phyloP scores from a whole-genome alignment of 2,797 vertebrate genomes.

The Enteromius mattozi region DNA sequence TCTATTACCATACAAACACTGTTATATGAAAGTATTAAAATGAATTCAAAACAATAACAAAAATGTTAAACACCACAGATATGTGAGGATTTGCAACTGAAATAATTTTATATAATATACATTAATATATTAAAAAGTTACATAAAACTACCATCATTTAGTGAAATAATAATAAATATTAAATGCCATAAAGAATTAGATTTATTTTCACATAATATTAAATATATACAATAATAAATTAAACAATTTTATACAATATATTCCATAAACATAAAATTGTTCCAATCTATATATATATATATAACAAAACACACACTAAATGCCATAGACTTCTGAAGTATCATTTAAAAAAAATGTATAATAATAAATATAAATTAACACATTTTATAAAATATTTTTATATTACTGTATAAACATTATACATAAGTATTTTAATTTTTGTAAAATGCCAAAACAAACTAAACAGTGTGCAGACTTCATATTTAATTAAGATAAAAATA shows the following conservation, averaged over 20 bases:
- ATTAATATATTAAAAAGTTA: neutral
- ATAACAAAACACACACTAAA: neutral
- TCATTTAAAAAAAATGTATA: neutral
- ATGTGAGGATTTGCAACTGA: neutral
- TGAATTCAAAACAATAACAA: neutral
- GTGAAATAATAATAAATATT: neutral
- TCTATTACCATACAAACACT: neutral
- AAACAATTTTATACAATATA: neutral
- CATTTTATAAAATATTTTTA: neutral
- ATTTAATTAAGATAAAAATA: neutral
- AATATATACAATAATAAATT: neutral
- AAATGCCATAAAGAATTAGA: neutral
- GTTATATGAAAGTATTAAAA: neutral
- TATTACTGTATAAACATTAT: neutral
- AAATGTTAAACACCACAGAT: neutral
- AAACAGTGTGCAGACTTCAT: neutral
- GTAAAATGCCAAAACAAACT: neutral
- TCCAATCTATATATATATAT: neutral
- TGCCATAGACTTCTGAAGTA: neutral
- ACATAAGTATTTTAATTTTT: neutral
- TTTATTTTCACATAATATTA: neutral
- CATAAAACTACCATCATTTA: neutral
- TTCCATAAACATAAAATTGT: neutral
- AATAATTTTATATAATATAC: neutral
- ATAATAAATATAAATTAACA: neutral